Evolutionary conservation across 2,113 vertebrate species (phyloP), one percentile per base, ranked within the genome.

Genomic region (Vanacampus margaritifer): DNA sequence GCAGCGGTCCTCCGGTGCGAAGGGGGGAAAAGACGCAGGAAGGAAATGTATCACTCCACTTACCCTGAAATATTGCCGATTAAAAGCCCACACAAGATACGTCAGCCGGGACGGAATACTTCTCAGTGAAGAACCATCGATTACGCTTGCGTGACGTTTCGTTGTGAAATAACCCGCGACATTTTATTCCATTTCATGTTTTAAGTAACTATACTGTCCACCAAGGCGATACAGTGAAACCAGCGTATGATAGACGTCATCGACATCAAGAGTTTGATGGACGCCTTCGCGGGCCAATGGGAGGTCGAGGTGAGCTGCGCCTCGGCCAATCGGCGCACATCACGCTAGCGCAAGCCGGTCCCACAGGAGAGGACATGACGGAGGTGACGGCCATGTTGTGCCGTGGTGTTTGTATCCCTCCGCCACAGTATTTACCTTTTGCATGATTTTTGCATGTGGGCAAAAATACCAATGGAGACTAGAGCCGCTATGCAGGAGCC

Each of bases 391-490:
- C 88, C 90, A 91, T 91, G 90, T 90, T 91, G 81, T 90, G 84
- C 76, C 67, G 72, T 72, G 60, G 84, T 87, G 88, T 86, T 80
- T 79, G 85, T 91, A 90, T 91, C 89, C 89, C 89, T 91, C 90
- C 89, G 90, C 90, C 75, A 84, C 83, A 80, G 81, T 90, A 90
- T 90, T 90, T 90, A 90, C 89, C 86, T 90, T 90, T 90, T 87
- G 87, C 88, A 88, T 88, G 87, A 89, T 89, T 90, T 90, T 90
- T 90, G 87, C 88, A 90, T 90, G 88, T 83, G 86, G 83, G 78
- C 76, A 83, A 88, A 32, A 88, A 88, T 89, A 83, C 88, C 88
- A 88, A 74, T 80, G 83, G 14, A n/a, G 19, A 37, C 5, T 81
- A 70, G 73, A 70, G 78, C 69, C 67, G 57, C 83, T 81, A 83